Conservation (phyloP, 1,140 invertebrate genomes). For the Arion vulgaris region DNA sequence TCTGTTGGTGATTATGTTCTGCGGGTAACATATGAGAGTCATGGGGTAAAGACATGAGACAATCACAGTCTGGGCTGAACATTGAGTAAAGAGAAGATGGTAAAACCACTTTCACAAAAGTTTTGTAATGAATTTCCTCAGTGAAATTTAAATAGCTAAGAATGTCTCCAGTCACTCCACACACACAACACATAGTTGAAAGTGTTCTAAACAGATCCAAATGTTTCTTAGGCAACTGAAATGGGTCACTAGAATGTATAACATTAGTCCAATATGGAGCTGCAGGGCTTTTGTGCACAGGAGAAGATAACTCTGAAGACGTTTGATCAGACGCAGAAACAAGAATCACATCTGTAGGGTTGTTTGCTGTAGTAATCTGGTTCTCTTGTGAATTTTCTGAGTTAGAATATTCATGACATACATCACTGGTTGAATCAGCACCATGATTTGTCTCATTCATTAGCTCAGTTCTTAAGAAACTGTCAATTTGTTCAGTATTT, state of each 20-base stretch:
- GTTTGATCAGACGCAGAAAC: no score
- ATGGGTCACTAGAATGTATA: conserved; percentile 6
- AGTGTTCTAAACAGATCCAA: conserved; percentile 10
- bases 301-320: not conserved
- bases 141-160: conserved; percentile 1
- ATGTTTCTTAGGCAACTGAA: not conserved
- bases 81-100: not conserved
- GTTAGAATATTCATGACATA: not conserved
- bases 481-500: not conserved
- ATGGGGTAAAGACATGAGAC: not conserved
- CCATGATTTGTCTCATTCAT: not conserved
- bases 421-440: not conserved
- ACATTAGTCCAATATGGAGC: conserved; percentile 8
- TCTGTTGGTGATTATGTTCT: not conserved
- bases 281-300: not conserved
- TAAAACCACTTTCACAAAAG: conserved; percentile 4
- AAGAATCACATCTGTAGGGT: not conserved
- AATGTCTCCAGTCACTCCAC: conserved; percentile 10
- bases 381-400: not conserved
- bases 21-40: not conserved
- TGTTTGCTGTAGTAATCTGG: not conserved
- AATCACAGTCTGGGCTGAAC: not conserved
- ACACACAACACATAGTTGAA: conserved; percentile 25
- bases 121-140: not conserved
- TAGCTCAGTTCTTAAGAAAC: not conserved